These are phyloP conservation scores for Sicus ferrugineus DNA, from an alignment of 2,888 invertebrate genomes.

Conservation along the genomic window DNA sequence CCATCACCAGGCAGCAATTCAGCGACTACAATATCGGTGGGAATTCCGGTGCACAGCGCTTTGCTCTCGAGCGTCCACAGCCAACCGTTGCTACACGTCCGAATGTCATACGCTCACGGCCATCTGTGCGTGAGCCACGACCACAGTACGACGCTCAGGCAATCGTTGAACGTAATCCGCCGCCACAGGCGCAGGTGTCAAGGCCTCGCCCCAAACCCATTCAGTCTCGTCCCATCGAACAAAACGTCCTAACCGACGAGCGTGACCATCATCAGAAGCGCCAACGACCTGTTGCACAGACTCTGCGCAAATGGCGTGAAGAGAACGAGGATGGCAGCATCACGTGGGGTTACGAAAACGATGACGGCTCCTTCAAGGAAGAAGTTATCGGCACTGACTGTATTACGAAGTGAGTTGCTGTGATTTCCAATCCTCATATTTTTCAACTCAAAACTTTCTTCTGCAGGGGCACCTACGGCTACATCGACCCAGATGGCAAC, in stretches of 20 bases:
- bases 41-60: conserved; percentile 52
- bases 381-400: conserved; percentile 83
- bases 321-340: conserved; percentile 80
- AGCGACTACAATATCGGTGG: conserved; percentile 59
- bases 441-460: too few species aligned
- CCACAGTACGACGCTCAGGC: conserved; percentile 53
- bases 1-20: conserved; percentile 47
- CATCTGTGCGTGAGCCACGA: conserved; percentile 58
- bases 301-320: conserved; percentile 75
- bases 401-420: conserved; percentile 67
- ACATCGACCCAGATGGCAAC: conserved; percentile 83
- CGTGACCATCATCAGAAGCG: conserved; percentile 53
- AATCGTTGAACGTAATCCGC: conserved; percentile 20
- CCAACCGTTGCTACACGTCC: conserved; percentile 57
- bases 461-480: conserved; percentile 82
- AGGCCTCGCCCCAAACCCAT: conserved; percentile 57
- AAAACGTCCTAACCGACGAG: conserved; percentile 59
- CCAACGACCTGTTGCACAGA: conserved; percentile 78
- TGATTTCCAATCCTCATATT: conserved; percentile 23
- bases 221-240: conserved; percentile 59
- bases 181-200: conserved; percentile 51
- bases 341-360: conserved; percentile 88
- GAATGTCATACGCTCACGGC: conserved; percentile 58
- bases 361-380: conserved; percentile 87
- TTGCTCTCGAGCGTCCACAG: conserved; percentile 60